Evolutionary conservation across 2,113 vertebrate genomes (phyloP).

Genomic region (Cyprinodon variegatus): DNA sequence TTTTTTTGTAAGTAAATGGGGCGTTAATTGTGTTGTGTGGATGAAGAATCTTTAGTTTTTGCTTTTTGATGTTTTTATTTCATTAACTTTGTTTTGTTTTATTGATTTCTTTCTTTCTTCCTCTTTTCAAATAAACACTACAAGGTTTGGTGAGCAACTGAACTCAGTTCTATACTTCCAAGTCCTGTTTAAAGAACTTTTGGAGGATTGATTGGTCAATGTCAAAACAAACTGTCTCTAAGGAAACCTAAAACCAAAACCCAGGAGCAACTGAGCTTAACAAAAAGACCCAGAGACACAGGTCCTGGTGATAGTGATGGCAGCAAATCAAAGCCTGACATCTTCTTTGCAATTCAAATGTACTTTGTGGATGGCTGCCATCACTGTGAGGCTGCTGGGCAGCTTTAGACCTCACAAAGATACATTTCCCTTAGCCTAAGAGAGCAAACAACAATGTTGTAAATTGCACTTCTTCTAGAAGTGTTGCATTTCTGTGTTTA

Average conservation of each 20-base stretch:
- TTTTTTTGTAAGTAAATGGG: no score
- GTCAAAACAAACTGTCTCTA: not conserved
- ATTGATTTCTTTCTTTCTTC: not conserved
- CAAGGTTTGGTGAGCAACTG: no score
- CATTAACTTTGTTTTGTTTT: no score
- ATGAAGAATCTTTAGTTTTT: no score
- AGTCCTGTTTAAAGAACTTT: not conserved
- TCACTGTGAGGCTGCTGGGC: not conserved
- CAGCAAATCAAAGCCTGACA: not conserved
- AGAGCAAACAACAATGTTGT: no score
- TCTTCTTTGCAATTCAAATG: not conserved
- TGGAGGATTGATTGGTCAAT: not conserved
- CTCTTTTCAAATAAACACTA: not conserved
- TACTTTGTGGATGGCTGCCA: not conserved
- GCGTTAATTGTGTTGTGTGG: no score
- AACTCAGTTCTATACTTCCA: no score
- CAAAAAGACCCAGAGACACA: not conserved
- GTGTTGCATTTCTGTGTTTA: not conserved
- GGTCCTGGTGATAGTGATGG: not conserved
- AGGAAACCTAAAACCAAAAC: not conserved
- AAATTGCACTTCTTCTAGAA: not conserved
- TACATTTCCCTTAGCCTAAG: not conserved
- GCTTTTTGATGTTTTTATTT: no score
- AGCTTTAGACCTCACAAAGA: not conserved
- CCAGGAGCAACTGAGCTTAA: slow-evolving; percentile 7